Conservation (phyloP, 1,140 invertebrate genomes). For the Hormaphis cornu region DNA sequence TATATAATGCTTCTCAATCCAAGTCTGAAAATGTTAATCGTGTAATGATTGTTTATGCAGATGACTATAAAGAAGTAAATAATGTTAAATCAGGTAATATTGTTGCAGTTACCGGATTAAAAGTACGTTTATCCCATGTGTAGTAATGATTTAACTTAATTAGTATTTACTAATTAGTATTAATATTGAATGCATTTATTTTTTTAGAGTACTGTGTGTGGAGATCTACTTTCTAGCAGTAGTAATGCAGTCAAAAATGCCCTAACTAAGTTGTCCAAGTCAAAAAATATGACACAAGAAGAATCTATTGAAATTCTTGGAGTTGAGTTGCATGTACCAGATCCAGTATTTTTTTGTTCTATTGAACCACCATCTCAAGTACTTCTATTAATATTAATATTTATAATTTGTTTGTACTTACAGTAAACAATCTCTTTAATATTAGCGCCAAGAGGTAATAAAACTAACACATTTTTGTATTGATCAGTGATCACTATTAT, state of each 20-base stretch:
- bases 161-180: constrained; percentile 1
- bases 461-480: no score
- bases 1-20: constrained; percentile 66
- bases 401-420: no score
- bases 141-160: no score
- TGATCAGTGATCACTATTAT: no score
- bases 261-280: constrained; percentile 47
- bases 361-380: constrained; percentile 79
- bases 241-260: constrained; percentile 48
- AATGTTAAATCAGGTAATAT: constrained; percentile 71
- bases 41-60: constrained; percentile 71
- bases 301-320: constrained; percentile 45
- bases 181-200: background rate
- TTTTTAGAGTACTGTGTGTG: constrained; percentile 58
- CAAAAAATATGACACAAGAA: constrained; percentile 36
- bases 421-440: no score
- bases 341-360: constrained; percentile 95
- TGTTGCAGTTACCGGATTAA: constrained; percentile 76
- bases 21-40: constrained; percentile 53
- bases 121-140: constrained; percentile 46
- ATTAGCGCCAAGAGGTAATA: no score
- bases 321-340: constrained; percentile 60
- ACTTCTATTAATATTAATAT: constrained; percentile 2
- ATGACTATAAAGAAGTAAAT: constrained; percentile 69
- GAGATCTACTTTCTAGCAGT: constrained; percentile 70